These are phyloP conservation scores for Xiphophorus birchmanni DNA, from an alignment of 2,797 vertebrate species.

Conservation along the genomic window DNA sequence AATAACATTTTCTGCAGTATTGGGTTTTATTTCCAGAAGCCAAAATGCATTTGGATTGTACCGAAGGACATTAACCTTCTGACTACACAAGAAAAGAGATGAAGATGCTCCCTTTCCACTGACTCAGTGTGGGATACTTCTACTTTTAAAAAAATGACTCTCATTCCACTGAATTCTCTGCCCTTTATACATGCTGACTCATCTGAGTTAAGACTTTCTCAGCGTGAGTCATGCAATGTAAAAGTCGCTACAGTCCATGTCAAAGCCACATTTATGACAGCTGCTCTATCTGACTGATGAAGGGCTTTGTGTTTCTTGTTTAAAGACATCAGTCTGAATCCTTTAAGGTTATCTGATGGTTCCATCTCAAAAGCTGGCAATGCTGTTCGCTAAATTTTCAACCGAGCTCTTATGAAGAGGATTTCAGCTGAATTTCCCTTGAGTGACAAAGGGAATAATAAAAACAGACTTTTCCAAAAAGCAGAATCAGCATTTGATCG, in stretches of 20 bases:
- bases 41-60: background rate
- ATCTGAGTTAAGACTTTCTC: slow-evolving; percentile 42
- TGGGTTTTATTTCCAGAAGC: background rate
- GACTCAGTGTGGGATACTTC: slow-evolving; percentile 58
- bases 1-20: background rate
- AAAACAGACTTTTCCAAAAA: slow-evolving; percentile 38
- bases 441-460: slow-evolving; percentile 12
- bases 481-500: slow-evolving; percentile 27
- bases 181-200: slow-evolving; percentile 43
- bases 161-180: slow-evolving; percentile 58
- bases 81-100: slow-evolving; percentile 34
- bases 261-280: slow-evolving; percentile 34
- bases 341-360: background rate
- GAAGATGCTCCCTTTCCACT: slow-evolving; percentile 33
- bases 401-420: background rate
- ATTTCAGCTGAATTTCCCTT: slow-evolving; percentile 7
- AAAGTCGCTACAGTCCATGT: slow-evolving; percentile 40
- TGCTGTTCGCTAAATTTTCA: slow-evolving; percentile 3
- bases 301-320: slow-evolving; percentile 1
- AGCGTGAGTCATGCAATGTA: slow-evolving; percentile 51
- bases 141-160: slow-evolving; percentile 46
- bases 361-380: background rate
- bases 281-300: slow-evolving; percentile 8
- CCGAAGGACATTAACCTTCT: slow-evolving; percentile 22
- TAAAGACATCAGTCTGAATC: slow-evolving; percentile 11